These are phyloP conservation scores for Dendroctonus valens DNA, from an alignment of 1,140 invertebrate genomes.

Conservation along the genomic window DNA sequence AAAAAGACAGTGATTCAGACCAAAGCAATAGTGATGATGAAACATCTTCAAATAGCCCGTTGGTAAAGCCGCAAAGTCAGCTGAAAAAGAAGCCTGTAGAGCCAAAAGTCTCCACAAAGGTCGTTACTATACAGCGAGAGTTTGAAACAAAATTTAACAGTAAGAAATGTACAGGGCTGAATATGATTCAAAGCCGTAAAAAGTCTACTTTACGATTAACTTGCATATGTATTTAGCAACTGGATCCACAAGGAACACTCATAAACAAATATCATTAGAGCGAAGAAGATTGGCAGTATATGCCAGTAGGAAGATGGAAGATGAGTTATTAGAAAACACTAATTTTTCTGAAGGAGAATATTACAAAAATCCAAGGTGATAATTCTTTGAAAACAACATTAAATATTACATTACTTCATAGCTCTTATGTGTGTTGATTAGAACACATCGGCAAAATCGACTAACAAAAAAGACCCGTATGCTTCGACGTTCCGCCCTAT, in stretches of 20 bases:
- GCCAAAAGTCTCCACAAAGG: slow-evolving; percentile 5
- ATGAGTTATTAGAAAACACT: slow-evolving; percentile 42
- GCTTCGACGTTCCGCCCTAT: slow-evolving; percentile 44
- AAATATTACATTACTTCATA: background rate
- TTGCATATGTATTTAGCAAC: background rate
- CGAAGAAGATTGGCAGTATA: slow-evolving; percentile 39
- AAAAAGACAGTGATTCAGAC: slow-evolving; percentile 37
- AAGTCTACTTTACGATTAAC: background rate
- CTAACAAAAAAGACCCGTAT: slow-evolving; percentile 36
- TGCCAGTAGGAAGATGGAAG: slow-evolving; percentile 44
- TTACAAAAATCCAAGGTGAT: slow-evolving; percentile 32
- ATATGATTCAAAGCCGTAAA: background rate
- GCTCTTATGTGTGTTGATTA: slow-evolving; percentile 11
- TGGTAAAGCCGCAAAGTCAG: slow-evolving; percentile 18
- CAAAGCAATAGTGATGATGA: slow-evolving; percentile 34
- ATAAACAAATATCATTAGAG: slow-evolving; percentile 30
- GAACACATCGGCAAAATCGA: slow-evolving; percentile 34
- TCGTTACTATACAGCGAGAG: slow-evolving; percentile 17
- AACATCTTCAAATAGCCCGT: slow-evolving; percentile 31
- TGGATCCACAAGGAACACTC: slow-evolving; percentile 20
- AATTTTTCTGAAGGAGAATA: slow-evolving; percentile 46
- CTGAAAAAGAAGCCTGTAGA: slow-evolving; percentile 15
- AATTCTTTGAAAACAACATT: background rate
- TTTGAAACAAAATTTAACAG: slow-evolving; percentile 26
- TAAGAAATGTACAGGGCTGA: background rate